Conservation (phyloP, 2,888 invertebrate genomes). For the Cryptops parisi region DNA sequence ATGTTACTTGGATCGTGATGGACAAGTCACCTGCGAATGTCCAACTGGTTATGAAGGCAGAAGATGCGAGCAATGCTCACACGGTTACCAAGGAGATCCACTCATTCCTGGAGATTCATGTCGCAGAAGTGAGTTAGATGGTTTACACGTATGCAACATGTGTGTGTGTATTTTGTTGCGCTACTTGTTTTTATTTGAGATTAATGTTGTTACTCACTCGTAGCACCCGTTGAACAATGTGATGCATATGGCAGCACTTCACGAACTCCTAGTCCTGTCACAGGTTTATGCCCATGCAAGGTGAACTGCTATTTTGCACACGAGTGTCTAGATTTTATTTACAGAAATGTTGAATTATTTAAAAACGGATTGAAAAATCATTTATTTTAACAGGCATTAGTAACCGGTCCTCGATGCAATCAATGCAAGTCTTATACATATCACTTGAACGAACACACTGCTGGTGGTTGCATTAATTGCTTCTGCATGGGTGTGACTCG, state of each 20-base stretch:
- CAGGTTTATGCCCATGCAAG: constrained; percentile 53
- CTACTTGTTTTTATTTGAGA: no score
- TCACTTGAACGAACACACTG: constrained; percentile 58
- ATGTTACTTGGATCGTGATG: constrained; percentile 57
- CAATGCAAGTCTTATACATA: constrained; percentile 73
- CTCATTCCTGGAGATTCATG: constrained; percentile 58
- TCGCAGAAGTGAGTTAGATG: constrained; percentile 32
- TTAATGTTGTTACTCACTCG: no score
- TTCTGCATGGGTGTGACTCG: constrained; percentile 85
- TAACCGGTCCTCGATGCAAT: constrained; percentile 68
- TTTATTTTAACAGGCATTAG: constrained; percentile 40
- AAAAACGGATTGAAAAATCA: constrained; percentile 15
- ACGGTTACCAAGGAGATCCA: constrained; percentile 70
- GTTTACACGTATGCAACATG: no score
- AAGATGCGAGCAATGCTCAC: constrained; percentile 61
- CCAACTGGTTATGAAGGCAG: constrained; percentile 59
- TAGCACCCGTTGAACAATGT: constrained; percentile 40
- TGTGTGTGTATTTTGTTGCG: no score
- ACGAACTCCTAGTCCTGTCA: constrained; percentile 35
- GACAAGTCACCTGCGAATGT: constrained; percentile 65
- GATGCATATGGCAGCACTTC: constrained; percentile 56
- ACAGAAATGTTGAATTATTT: background rate
- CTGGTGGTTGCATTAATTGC: constrained; percentile 81
- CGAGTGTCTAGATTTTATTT: background rate
- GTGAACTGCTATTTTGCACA: constrained; percentile 32